These are phyloP conservation scores for Sciaenops ocellatus DNA, from an alignment of 2,797 vertebrate species.

Conservation along the genomic window DNA sequence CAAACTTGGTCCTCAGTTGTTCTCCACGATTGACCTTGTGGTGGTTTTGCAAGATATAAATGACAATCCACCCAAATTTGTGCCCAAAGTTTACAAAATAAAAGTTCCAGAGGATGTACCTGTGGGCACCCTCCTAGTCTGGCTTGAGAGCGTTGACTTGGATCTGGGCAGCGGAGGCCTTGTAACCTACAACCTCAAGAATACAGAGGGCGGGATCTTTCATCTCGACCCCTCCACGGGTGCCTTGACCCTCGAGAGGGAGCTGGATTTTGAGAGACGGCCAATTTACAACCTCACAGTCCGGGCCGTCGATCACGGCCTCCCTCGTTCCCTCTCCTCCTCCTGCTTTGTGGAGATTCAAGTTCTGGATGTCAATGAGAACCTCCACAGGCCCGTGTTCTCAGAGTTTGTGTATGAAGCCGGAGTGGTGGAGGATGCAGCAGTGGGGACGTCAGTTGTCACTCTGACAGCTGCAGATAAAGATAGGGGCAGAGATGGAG, in stretches of 20 bases:
- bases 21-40: conserved; percentile 86
- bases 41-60: conserved; percentile 93
- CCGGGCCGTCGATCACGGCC: conserved; percentile 91
- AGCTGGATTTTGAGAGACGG: conserved; percentile 93
- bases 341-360: conserved; percentile 93
- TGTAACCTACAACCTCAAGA: conserved; percentile 91
- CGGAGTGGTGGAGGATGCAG: conserved; percentile 90
- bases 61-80: conserved; percentile 93
- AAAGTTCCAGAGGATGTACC: conserved; percentile 94
- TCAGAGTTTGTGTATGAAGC: conserved; percentile 90
- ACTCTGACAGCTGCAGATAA: conserved; percentile 88
- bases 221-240: conserved; percentile 89
- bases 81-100: conserved; percentile 87
- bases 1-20: conserved; percentile 85
- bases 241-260: conserved; percentile 90
- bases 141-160: conserved; percentile 92
- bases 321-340: conserved; percentile 90
- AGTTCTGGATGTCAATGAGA: conserved; percentile 95
- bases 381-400: conserved; percentile 91
- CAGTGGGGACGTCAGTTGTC: conserved; percentile 88
- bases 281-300: conserved; percentile 92
- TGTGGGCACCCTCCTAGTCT: conserved; percentile 88
- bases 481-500: conserved; percentile 91
- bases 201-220: conserved; percentile 88
- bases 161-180: conserved; percentile 90